These are phyloP conservation scores for Edolisoma coerulescens DNA, from an alignment of 2,113 vertebrate species.

Conservation along the genomic window DNA sequence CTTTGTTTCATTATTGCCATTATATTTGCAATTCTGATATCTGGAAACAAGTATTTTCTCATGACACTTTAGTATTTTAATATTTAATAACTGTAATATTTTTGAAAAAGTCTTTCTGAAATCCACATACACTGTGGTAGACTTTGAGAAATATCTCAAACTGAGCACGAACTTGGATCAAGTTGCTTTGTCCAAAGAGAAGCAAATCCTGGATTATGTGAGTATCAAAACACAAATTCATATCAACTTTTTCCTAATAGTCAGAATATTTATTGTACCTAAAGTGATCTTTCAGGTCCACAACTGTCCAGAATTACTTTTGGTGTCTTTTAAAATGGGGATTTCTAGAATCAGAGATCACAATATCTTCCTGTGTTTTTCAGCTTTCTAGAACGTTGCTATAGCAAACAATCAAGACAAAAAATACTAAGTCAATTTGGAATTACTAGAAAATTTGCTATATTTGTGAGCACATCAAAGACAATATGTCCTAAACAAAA, in stretches of 20 bases:
- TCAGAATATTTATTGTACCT: neutral
- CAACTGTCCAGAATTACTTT: neutral
- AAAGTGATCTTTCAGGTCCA: neutral
- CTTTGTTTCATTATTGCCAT: neutral
- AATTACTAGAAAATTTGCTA: neutral
- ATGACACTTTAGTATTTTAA: neutral
- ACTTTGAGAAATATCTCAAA: neutral
- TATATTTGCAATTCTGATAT: neutral
- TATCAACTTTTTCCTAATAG: neutral
- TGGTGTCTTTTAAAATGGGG: neutral
- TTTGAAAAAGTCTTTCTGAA: neutral
- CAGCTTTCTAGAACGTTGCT: neutral
- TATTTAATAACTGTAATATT: neutral
- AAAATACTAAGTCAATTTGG: neutral
- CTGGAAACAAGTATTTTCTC: neutral
- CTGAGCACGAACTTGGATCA: neutral
- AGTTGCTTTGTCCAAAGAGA: neutral
- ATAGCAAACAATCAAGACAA: neutral
- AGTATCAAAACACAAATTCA: neutral
- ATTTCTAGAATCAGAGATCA: neutral
- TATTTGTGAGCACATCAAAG: neutral
- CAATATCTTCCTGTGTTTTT: neutral
- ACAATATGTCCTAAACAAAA: neutral
- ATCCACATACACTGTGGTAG: neutral
- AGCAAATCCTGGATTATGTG: fast-evolving